Percentiles rank a stretch among this genome's conserved stretches.
phyloP scores from a whole-genome alignment of 2,113 vertebrate genomes.

The Hiodon alosoides region DNA sequence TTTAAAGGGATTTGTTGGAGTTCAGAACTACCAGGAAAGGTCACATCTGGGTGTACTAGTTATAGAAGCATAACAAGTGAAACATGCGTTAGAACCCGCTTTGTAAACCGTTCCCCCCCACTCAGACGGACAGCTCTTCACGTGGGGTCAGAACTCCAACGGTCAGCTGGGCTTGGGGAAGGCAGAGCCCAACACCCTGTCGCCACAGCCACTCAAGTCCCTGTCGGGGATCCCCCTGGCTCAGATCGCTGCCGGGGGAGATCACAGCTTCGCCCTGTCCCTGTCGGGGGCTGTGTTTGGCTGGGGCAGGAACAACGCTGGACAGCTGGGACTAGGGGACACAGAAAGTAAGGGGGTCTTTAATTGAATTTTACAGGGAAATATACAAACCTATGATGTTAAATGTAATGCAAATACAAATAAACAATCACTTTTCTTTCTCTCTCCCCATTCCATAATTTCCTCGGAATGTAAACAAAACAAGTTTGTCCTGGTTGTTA shows the following conservation, averaged over 20 bases:
- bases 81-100: neutral
- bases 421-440: too few species aligned
- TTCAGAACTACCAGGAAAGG: too few species aligned
- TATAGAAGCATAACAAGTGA: neutral
- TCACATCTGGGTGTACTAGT: neutral
- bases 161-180: conserved; percentile 81
- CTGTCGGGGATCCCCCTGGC: conserved; percentile 75
- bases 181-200: conserved; percentile 34
- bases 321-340: conserved; percentile 90
- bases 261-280: conserved; percentile 77
- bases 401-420: too few species aligned
- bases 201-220: conserved; percentile 66
- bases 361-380: too few species aligned
- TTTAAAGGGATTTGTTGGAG: too few species aligned
- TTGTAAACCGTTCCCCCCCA: neutral
- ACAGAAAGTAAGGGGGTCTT: too few species aligned
- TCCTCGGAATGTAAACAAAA: too few species aligned
- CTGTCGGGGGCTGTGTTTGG: conserved; percentile 82
- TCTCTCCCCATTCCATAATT: too few species aligned
- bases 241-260: conserved; percentile 79
- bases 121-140: conserved; percentile 78
- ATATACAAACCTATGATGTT: too few species aligned
- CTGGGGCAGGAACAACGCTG: conserved; percentile 84
- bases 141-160: conserved; percentile 75
- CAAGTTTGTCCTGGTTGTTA: too few species aligned